These are phyloP conservation scores for Drosophila paucipuncta DNA, from an alignment of 2,888 invertebrate species.

Conservation along the genomic window DNA sequence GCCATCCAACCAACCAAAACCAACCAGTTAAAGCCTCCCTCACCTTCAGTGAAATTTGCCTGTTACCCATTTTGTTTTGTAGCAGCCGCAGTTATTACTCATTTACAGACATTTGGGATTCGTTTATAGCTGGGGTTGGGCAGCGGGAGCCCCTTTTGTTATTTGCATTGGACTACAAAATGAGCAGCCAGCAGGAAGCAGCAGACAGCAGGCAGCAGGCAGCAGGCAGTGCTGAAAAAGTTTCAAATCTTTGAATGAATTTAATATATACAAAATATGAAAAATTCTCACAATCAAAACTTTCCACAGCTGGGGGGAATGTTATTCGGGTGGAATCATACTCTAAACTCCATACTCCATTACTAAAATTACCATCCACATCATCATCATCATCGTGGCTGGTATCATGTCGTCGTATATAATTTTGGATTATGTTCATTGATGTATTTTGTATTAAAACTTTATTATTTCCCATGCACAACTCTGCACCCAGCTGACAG, in stretches of 20 bases:
- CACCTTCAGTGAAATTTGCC: not conserved
- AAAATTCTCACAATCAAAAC: constrained; percentile 42
- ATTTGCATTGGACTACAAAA: constrained; percentile 68
- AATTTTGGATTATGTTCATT: constrained; percentile 68
- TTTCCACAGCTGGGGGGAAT: constrained; percentile 12
- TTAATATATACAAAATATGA: constrained; percentile 62
- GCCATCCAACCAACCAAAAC: not conserved
- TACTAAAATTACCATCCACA: constrained; percentile 12
- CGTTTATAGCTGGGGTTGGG: constrained; percentile 7
- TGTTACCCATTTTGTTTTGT: constrained; percentile 16
- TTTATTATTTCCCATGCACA: constrained; percentile 5
- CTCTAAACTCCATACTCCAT: constrained; percentile 17
- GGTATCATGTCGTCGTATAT: constrained; percentile 43
- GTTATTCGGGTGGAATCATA: constrained; percentile 1
- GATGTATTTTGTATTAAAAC: constrained; percentile 58
- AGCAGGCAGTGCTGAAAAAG: constrained; percentile 49
- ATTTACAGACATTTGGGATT: constrained; percentile 65
- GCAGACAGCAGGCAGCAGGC: not conserved
- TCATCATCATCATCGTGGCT: constrained; percentile 11
- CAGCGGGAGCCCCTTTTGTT: constrained; percentile 50
- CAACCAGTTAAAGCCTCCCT: not conserved
- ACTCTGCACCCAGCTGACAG: constrained; percentile 16
- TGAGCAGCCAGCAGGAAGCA: constrained; percentile 42
- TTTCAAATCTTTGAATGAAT: constrained; percentile 70
- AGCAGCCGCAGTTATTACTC: constrained; percentile 71